Percentiles rank a stretch among this genome's conserved stretches.
Conservation (phyloP, 2,113 vertebrate genomes). For the Deroptyus accipitrinus region DNA sequence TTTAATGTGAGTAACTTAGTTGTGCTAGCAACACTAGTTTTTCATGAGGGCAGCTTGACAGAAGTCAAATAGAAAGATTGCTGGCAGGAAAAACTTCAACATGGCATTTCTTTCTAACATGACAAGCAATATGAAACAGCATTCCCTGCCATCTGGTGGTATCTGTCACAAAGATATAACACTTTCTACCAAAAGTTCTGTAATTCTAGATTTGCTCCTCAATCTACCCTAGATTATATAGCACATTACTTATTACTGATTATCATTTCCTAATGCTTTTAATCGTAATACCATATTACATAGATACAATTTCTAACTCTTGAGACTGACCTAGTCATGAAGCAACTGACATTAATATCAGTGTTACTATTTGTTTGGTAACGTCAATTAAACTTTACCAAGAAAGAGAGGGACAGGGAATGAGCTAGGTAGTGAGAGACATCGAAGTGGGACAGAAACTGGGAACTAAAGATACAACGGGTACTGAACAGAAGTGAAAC, state of each 20-base stretch:
- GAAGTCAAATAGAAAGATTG: conserved; percentile 28
- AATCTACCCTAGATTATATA: background rate
- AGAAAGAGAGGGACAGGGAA: background rate
- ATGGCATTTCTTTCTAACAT: background rate
- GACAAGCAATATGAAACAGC: background rate
- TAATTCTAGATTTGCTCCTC: background rate
- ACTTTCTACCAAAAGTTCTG: background rate
- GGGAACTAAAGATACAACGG: background rate
- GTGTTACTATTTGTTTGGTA: background rate
- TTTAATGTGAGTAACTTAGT: conserved; percentile 60
- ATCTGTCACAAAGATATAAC: background rate
- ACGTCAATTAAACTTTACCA: background rate
- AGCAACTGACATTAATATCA: background rate
- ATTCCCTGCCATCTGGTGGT: background rate
- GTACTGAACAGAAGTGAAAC: background rate
- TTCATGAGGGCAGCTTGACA: conserved; percentile 68
- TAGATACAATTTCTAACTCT: background rate
- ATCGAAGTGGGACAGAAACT: background rate
- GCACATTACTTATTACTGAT: background rate
- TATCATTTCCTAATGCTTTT: background rate
- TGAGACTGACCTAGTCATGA: background rate
- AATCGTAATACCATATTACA: background rate
- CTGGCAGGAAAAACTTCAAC: background rate
- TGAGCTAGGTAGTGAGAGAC: background rate
- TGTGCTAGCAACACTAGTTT: conserved; percentile 69